Evolutionary conservation across 2,888 invertebrate genomes (phyloP).

Genomic region (Polietes domitor): DNA sequence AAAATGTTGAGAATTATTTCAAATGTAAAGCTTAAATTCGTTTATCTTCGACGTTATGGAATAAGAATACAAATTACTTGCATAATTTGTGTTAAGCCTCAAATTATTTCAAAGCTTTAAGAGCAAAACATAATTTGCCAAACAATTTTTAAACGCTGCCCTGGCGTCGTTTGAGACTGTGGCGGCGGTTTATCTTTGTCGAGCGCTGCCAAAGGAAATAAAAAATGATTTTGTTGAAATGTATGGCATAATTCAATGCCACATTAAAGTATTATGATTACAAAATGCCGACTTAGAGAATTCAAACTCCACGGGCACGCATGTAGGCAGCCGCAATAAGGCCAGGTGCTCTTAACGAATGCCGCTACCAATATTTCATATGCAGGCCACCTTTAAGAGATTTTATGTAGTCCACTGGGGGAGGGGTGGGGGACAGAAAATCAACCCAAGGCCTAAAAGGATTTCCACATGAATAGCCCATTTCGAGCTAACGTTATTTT

Average conservation of each 20-base stretch:
- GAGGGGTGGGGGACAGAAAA: neutral
- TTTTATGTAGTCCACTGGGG: neutral
- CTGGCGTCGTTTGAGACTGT: too few species aligned
- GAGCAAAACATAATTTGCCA: constrained; percentile 10
- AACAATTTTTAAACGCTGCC: neutral
- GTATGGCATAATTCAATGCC: constrained; percentile 60
- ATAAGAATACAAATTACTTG: constrained; percentile 27
- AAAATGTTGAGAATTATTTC: neutral
- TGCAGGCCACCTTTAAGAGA: constrained; percentile 56
- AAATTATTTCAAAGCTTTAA: constrained; percentile 36
- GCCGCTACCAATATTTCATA: neutral
- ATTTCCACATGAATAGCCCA: constrained; percentile 34
- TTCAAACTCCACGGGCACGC: neutral
- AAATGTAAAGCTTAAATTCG: neutral
- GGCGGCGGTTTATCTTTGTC: neutral
- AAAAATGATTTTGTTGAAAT: constrained; percentile 51
- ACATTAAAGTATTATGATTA: constrained; percentile 56
- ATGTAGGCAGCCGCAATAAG: neutral
- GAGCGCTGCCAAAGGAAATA: constrained; percentile 11
- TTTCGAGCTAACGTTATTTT: constrained; percentile 7
- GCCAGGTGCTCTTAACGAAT: constrained; percentile 45
- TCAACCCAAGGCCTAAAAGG: constrained; percentile 44
- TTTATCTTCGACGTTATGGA: neutral
- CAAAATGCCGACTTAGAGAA: constrained; percentile 53
- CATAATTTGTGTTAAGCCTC: constrained; percentile 36